Percentiles rank a stretch among this genome's conserved stretches.
Evolutionary conservation across 2,113 vertebrate species (phyloP).

Genomic region (Corythaeola cristata): DNA sequence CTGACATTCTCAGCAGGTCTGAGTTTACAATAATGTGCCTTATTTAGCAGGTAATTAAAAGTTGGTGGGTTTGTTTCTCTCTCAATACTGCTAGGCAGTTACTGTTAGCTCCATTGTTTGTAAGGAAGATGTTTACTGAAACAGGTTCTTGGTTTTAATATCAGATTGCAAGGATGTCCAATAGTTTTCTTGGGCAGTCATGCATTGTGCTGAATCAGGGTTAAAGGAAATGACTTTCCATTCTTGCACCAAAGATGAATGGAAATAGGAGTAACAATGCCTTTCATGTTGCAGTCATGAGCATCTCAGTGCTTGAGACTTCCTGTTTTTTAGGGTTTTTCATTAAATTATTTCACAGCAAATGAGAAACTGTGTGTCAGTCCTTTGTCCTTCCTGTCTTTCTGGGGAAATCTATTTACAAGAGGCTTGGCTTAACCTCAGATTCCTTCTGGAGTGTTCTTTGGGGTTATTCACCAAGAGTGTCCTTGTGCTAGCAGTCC

Average conservation of each 20-base stretch:
- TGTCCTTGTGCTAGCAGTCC: background rate
- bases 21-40: background rate
- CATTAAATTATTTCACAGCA: background rate
- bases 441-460: background rate
- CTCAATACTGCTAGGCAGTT: background rate
- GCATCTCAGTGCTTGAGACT: background rate
- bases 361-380: background rate
- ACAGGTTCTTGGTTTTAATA: background rate
- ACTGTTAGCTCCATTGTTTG: background rate
- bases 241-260: background rate
- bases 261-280: background rate
- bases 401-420: background rate
- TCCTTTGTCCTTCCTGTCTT: background rate
- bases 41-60: background rate
- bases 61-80: background rate
- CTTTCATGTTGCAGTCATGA: background rate
- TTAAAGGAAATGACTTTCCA: background rate
- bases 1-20: background rate
- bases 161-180: background rate
- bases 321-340: background rate
- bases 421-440: background rate
- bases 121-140: background rate
- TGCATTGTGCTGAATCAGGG: background rate
- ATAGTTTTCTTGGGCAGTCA: background rate
- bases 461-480: background rate